Evolutionary conservation across 1,140 invertebrate species (phyloP).

Genomic region (Zophobas atratus): DNA sequence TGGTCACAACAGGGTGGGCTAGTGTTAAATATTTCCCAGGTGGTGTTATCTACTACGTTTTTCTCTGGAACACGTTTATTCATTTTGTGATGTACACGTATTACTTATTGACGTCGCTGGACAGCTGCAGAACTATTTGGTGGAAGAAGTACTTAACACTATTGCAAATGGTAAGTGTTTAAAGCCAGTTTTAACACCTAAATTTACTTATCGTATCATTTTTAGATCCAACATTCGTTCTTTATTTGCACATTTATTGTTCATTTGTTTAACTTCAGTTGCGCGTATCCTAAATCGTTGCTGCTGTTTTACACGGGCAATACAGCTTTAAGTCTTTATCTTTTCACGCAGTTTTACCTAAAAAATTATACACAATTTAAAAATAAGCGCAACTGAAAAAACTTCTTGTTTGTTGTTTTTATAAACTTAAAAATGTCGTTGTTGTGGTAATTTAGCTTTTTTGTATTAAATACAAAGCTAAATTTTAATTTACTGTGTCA

Average conservation of each 20-base stretch:
- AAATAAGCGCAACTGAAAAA: no score
- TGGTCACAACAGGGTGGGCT: conserved; percentile 77
- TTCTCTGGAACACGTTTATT: conserved; percentile 81
- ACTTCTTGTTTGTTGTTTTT: no score
- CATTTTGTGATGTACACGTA: conserved; percentile 89
- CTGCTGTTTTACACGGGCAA: neutral
- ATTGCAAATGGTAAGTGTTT: conserved; percentile 62
- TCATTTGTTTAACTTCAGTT: neutral
- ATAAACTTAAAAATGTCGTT: no score
- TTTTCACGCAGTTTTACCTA: no score
- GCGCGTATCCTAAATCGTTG: neutral
- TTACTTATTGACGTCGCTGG: conserved; percentile 79
- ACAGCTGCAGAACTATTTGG: conserved; percentile 76
- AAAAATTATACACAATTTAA: no score
- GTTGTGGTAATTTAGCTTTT: no score
- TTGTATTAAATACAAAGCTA: no score
- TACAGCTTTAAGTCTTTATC: neutral
- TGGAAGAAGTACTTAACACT: conserved; percentile 86
- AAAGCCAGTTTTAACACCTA: neutral
- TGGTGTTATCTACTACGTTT: conserved; percentile 74
- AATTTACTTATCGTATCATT: neutral
- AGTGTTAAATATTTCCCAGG: conserved; percentile 78
- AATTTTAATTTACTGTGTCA: no score
- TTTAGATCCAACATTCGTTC: conserved; percentile 2
- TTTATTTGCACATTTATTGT: neutral